Conservation (phyloP, 2,888 invertebrate genomes). For the Harpalus rubripes region DNA sequence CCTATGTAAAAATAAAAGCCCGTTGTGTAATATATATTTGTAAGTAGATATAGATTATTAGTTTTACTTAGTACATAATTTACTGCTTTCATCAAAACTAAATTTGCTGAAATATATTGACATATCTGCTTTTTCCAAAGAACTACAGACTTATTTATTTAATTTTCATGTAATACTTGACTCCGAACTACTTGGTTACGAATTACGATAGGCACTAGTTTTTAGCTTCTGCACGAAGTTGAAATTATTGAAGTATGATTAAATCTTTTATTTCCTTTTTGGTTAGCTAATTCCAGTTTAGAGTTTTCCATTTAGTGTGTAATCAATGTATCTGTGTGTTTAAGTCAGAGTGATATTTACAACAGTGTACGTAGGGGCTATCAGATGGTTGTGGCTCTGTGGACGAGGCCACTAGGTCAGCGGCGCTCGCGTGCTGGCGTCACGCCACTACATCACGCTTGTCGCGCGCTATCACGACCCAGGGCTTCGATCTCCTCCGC, state of each 20-base stretch:
- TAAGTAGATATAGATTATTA: no score
- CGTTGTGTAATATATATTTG: no score
- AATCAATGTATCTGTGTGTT: background rate
- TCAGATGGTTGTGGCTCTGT: background rate
- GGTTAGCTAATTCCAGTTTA: background rate
- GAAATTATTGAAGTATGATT: background rate
- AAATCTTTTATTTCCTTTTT: background rate
- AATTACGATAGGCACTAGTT: no score
- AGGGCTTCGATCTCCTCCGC: background rate
- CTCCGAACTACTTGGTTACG: no score
- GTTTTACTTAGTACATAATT: no score
- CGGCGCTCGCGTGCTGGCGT: constrained; percentile 30
- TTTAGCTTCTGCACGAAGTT: background rate
- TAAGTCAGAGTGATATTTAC: background rate
- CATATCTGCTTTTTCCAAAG: no score
- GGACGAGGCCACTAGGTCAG: constrained; percentile 32
- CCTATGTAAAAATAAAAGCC: no score
- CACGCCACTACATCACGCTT: constrained; percentile 11
- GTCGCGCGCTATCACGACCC: background rate
- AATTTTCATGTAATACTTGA: no score
- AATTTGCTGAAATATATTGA: no score
- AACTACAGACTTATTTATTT: no score
- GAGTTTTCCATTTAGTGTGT: background rate
- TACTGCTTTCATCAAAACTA: no score
- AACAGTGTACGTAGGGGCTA: background rate